phyloP scores from a whole-genome alignment of 2,888 invertebrate genomes.

The Nycteola revayana region DNA sequence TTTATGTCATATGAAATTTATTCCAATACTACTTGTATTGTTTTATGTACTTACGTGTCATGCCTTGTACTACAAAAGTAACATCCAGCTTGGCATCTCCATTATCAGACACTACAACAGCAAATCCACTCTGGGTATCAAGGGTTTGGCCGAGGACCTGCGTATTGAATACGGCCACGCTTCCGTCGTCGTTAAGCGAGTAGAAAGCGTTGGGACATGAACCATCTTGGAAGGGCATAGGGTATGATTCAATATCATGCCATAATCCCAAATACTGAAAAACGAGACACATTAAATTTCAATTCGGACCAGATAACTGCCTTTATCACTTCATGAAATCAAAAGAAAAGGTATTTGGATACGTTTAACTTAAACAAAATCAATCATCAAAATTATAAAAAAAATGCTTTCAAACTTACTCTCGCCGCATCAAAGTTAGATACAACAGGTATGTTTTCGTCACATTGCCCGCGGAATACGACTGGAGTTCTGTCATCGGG shows the following conservation, averaged over 20 bases:
- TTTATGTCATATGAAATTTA: too few species aligned
- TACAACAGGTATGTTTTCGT: slow-evolving; percentile 43
- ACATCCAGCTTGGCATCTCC: slow-evolving; percentile 56
- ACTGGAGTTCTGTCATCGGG: slow-evolving; percentile 33
- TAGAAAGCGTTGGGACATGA: slow-evolving; percentile 58
- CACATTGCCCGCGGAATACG: slow-evolving; percentile 53
- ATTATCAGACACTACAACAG: slow-evolving; percentile 40
- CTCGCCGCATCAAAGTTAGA: slow-evolving; percentile 38
- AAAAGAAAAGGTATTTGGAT: too few species aligned
- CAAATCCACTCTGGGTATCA: slow-evolving; percentile 50
- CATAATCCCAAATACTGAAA: slow-evolving; percentile 56
- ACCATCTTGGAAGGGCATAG: slow-evolving; percentile 58
- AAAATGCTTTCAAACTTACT: slow-evolving; percentile 36
- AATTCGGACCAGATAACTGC: not conserved
- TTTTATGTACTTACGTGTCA: slow-evolving; percentile 31
- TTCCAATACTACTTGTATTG: too few species aligned
- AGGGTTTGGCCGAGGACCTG: slow-evolving; percentile 53
- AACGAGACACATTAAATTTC: not conserved
- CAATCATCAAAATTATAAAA: not conserved
- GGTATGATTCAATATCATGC: slow-evolving; percentile 64
- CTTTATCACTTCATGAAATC: too few species aligned
- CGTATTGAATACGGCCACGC: slow-evolving; percentile 53
- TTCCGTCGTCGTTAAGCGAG: slow-evolving; percentile 31
- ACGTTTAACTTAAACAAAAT: too few species aligned
- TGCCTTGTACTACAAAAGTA: slow-evolving; percentile 47